phyloP scores from a whole-genome alignment of 2,797 vertebrate species.

The Gadopsis bispinosus region DNA sequence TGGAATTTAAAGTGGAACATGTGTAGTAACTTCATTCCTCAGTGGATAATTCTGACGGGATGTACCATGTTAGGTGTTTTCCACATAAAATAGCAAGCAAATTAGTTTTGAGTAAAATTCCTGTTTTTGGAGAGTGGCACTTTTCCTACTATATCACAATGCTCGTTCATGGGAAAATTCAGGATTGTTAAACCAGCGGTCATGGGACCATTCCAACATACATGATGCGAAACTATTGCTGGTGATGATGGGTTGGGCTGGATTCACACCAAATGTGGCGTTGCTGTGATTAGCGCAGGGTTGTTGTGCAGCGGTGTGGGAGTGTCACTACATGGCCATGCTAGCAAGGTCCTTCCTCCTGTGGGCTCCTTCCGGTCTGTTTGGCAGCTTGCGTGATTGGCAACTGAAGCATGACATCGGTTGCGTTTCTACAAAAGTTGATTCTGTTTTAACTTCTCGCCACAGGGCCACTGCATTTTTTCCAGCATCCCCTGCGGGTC shows the following conservation, averaged over 20 bases:
- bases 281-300: too few species aligned
- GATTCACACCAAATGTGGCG: too few species aligned
- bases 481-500: too few species aligned
- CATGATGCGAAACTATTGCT: constrained; percentile 8
- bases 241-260: not conserved
- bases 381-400: too few species aligned
- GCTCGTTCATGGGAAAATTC: not conserved
- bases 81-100: not conserved
- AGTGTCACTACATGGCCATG: too few species aligned
- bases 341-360: too few species aligned
- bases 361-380: too few species aligned
- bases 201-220: not conserved
- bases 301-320: too few species aligned
- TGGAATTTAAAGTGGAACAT: constrained; percentile 25
- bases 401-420: too few species aligned
- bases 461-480: too few species aligned
- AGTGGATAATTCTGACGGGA: constrained; percentile 4
- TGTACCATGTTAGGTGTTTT: not conserved
- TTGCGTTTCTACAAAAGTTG: too few species aligned
- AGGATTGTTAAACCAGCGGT: not conserved
- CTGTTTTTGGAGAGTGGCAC: not conserved
- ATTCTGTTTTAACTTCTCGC: too few species aligned
- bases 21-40: constrained; percentile 8
- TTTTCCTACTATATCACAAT: not conserved
- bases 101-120: not conserved